phyloP scores from a whole-genome alignment of 2,797 vertebrate genomes.

The Sebastes itinus region DNA sequence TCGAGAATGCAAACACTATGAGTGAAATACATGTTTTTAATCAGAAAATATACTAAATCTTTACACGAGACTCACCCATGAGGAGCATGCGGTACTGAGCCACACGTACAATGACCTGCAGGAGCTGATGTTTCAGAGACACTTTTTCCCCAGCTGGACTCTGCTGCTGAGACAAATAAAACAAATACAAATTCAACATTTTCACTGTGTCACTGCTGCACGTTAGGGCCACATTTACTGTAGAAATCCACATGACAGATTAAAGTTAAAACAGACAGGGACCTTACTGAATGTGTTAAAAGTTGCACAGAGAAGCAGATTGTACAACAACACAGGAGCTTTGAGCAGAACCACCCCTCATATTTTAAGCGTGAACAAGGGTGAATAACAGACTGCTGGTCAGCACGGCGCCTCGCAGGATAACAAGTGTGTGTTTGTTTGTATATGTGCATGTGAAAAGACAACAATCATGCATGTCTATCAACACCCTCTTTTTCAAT shows the following conservation, averaged over 20 bases:
- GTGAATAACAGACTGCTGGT: conserved; percentile 39
- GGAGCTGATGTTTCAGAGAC: conserved; percentile 88
- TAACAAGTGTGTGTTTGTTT: neutral
- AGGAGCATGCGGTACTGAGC: conserved; percentile 94
- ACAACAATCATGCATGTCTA: neutral
- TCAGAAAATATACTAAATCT: neutral
- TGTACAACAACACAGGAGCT: neutral
- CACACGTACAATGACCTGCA: conserved; percentile 90
- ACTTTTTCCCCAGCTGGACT: conserved; percentile 73
- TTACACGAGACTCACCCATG: conserved; percentile 83
- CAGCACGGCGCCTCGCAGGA: conserved; percentile 3
- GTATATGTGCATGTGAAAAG: neutral
- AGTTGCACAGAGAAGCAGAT: neutral
- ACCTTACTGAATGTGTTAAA: neutral
- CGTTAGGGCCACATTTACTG: neutral
- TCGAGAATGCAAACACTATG: neutral
- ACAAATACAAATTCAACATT: neutral
- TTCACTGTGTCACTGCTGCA: neutral
- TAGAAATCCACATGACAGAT: neutral
- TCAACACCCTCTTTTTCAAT: neutral
- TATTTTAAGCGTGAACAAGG: conserved; percentile 26
- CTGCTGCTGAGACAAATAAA: conserved; percentile 76
- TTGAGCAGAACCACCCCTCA: conserved; percentile 4
- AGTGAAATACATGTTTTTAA: neutral
- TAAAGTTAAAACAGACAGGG: neutral